phyloP scores from a whole-genome alignment of 2,113 vertebrate genomes.

The Lipotes vexillifer region DNA sequence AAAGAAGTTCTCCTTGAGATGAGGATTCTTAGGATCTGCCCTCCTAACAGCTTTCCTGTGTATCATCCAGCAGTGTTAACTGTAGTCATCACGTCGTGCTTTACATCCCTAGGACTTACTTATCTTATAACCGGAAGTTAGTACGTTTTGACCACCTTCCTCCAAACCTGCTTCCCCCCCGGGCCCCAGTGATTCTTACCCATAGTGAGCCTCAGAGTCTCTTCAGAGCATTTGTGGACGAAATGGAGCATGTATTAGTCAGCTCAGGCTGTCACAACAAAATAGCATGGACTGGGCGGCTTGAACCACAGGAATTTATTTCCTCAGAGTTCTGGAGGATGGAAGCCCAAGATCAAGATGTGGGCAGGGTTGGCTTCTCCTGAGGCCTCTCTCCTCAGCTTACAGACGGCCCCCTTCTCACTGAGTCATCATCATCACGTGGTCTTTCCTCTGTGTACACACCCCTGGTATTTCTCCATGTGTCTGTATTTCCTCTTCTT shows the following conservation, averaged over 20 bases:
- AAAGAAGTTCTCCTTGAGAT: background rate
- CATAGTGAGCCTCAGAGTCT: accelerated
- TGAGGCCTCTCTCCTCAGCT: background rate
- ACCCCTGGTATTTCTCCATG: too few relatives aligned
- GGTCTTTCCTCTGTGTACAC: too few relatives aligned
- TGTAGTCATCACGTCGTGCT: background rate
- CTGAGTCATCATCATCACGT: accelerated
- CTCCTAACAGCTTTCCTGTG: background rate
- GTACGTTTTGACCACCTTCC: background rate
- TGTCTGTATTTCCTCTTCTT: background rate
- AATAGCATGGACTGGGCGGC: background rate
- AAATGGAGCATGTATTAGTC: background rate
- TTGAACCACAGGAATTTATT: too few relatives aligned
- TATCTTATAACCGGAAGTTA: background rate
- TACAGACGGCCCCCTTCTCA: accelerated
- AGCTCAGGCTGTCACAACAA: background rate
- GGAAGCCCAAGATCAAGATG: background rate
- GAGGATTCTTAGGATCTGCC: background rate
- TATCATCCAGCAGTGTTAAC: background rate
- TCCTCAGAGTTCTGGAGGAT: background rate
- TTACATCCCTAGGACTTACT: background rate
- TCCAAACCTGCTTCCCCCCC: accelerated
- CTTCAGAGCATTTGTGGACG: accelerated
- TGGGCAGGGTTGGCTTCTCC: too few relatives aligned
- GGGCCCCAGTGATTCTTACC: accelerated